Evolutionary conservation across 2,888 invertebrate genomes (phyloP).

Genomic region (Melanostoma mellinum): DNA sequence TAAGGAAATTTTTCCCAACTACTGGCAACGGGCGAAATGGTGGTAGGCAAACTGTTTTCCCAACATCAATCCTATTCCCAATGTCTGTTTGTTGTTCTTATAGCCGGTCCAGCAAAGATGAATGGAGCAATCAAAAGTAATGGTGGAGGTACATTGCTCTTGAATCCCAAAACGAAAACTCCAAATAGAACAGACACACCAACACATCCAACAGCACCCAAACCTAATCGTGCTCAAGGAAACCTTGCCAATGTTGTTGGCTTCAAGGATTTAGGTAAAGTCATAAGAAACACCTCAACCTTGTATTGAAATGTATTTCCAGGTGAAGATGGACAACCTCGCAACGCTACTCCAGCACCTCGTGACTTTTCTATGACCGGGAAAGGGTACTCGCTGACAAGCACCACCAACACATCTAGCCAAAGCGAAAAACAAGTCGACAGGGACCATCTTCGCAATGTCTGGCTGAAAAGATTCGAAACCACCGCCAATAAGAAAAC

Average conservation of each 20-base stretch:
- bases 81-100: neutral
- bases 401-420: neutral
- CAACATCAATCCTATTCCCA: no score
- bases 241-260: conserved; percentile 77
- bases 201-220: conserved; percentile 37
- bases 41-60: conserved; percentile 9
- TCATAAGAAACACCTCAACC: no score
- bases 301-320: neutral
- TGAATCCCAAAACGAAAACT: conserved; percentile 74
- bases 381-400: conserved; percentile 74
- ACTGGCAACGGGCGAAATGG: neutral
- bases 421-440: conserved; percentile 65
- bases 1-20: conserved; percentile 75
- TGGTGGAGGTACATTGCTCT: conserved; percentile 76
- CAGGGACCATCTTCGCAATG: conserved; percentile 76
- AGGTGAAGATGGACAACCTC: conserved; percentile 38
- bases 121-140: conserved; percentile 57
- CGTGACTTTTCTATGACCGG: conserved; percentile 73
- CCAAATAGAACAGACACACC: conserved; percentile 1
- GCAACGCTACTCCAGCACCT: neutral
- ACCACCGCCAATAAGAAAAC: conserved; percentile 9
- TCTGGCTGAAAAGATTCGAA: conserved; percentile 78
- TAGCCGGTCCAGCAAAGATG: conserved; percentile 73
- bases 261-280: conserved; percentile 74
- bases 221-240: conserved; percentile 27